Evolutionary conservation across 2,113 vertebrate species (phyloP).

Genomic region (Petrocephalus zakoni): DNA sequence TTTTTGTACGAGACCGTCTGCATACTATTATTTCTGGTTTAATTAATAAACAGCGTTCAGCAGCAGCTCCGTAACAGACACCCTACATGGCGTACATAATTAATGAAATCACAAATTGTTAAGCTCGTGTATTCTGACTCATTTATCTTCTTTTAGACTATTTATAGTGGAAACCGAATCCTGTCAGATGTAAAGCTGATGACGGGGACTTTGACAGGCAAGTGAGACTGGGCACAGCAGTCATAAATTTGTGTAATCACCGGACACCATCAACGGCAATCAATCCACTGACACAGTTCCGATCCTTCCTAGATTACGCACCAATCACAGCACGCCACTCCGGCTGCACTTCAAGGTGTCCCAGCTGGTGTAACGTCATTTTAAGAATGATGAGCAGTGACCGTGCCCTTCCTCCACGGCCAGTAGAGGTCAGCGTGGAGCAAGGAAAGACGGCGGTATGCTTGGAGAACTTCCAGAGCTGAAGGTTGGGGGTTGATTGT

Average conservation of each 20-base stretch:
- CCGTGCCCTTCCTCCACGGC: not conserved
- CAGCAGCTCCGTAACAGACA: not conserved
- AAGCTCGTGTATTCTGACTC: not conserved
- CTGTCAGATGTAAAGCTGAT: not conserved
- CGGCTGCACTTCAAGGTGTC: not conserved
- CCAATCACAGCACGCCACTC: not conserved
- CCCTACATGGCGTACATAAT: not conserved
- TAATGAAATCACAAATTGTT: not conserved
- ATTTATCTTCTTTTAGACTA: not conserved
- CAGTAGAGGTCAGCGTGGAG: not conserved
- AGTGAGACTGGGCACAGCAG: not conserved
- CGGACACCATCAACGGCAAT: not conserved
- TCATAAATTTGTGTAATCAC: constrained; percentile 4
- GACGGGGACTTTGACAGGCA: not conserved
- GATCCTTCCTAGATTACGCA: not conserved
- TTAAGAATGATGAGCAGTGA: not conserved
- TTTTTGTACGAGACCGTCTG: not conserved
- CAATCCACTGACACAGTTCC: not conserved
- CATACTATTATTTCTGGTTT: not conserved
- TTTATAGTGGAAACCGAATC: not conserved
- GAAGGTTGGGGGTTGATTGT: not conserved
- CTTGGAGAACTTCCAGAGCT: not conserved
- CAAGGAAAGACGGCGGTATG: not conserved
- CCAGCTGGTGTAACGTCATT: not conserved
- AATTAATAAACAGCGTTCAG: not conserved